Evolutionary conservation across 92 coral and sea anemone genomes (phyloP).

Genomic region (Porites evermanni): DNA sequence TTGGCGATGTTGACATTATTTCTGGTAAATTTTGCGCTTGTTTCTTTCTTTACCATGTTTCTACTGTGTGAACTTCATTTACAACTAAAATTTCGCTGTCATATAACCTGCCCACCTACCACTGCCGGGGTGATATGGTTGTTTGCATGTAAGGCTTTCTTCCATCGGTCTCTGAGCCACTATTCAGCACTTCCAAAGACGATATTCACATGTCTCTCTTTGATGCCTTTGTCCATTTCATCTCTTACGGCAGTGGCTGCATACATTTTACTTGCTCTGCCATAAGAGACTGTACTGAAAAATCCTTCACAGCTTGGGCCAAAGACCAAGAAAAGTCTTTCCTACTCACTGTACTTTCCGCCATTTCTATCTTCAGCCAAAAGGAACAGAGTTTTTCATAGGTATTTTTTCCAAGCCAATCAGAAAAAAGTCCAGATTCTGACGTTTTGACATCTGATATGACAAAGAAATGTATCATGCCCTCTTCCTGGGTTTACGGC

Average conservation of each 20-base stretch:
- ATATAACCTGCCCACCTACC: background rate
- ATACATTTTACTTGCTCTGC: conserved; percentile 18
- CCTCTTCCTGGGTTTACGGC: background rate
- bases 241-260: conserved; percentile 8
- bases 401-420: conserved; percentile 16
- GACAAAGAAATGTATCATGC: background rate
- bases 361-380: conserved; percentile 18
- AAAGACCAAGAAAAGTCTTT: conserved; percentile 23
- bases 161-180: conserved; percentile 1
- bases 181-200: conserved; percentile 16
- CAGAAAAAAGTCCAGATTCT: conserved; percentile 17
- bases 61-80: background rate
- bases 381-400: conserved; percentile 8
- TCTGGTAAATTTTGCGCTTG: too few relatives aligned
- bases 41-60: background rate
- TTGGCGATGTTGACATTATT: too few relatives aligned
- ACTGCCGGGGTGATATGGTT: too few relatives aligned
- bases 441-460: background rate
- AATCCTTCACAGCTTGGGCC: conserved; percentile 18
- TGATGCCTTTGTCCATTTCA: background rate
- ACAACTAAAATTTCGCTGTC: background rate
- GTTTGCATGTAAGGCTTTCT: background rate
- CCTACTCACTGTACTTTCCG: conserved; percentile 21
- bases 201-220: background rate
- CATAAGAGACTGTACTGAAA: conserved; percentile 24